Conservation (phyloP, 2,113 vertebrate genomes). For the Apus apus region DNA sequence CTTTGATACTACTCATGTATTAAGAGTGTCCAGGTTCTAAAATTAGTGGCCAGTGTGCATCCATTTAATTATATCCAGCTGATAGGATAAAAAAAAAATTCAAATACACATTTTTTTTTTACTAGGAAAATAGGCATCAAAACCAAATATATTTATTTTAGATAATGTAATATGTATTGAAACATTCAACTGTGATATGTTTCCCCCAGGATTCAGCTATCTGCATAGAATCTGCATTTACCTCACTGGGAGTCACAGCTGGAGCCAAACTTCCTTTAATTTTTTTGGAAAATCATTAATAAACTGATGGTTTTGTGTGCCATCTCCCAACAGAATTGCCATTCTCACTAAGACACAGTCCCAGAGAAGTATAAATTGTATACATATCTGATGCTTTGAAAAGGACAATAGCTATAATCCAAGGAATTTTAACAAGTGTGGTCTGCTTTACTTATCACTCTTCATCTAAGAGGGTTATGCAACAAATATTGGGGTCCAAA, state of each 20-base stretch:
- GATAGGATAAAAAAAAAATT: not conserved
- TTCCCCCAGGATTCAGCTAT: not conserved
- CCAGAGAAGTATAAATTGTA: not conserved
- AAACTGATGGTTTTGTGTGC: not conserved
- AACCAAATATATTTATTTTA: not conserved
- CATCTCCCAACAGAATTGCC: not conserved
- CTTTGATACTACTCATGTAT: not conserved
- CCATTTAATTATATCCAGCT: not conserved
- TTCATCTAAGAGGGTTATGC: not conserved
- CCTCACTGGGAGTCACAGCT: not conserved
- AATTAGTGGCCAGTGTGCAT: not conserved
- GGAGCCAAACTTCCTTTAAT: not conserved
- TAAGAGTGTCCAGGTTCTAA: not conserved
- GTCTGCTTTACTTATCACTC: not conserved
- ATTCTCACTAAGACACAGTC: not conserved
- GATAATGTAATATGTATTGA: conserved; percentile 43
- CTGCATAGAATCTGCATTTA: not conserved
- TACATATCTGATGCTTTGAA: not conserved
- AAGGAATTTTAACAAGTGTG: not conserved
- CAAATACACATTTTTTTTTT: not conserved
- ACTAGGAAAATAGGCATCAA: not conserved
- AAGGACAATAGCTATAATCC: not conserved
- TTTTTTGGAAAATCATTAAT: not conserved
- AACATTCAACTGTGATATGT: conserved; percentile 1
- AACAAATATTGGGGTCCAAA: not conserved